These are phyloP conservation scores for Argya squamiceps DNA, from an alignment of 2,797 vertebrate genomes.

Conservation along the genomic window DNA sequence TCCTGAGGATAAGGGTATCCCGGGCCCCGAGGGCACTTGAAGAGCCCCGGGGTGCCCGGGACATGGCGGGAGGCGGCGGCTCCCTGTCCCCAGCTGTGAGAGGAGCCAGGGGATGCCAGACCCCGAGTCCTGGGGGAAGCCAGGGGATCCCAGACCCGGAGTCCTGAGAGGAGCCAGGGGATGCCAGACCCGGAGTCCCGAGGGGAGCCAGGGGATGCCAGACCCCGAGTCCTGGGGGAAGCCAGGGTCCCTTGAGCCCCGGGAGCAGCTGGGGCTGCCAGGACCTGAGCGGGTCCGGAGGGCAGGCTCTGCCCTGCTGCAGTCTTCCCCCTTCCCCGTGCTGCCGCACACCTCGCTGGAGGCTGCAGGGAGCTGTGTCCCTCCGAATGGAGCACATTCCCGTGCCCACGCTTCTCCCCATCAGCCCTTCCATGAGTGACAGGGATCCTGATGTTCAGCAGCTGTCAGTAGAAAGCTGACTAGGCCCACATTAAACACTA, in stretches of 20 bases:
- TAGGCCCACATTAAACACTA: neutral
- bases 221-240: too few relatives aligned
- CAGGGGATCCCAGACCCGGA: too few relatives aligned
- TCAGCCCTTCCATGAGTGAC: fast-evolving
- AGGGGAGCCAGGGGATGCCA: neutral
- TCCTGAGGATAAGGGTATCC: neutral
- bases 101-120: neutral
- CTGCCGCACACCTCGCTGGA: neutral
- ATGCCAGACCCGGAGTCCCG: neutral
- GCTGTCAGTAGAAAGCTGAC: neutral
- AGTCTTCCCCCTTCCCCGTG: fast-evolving
- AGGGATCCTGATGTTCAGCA: neutral
- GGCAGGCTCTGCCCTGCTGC: neutral
- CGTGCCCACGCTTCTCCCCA: fast-evolving
- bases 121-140: too few relatives aligned
- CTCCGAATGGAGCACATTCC: fast-evolving
- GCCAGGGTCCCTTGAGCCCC: neutral
- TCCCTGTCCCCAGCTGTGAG: fast-evolving
- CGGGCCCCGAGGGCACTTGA: neutral
- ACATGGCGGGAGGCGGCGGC: fast-evolving
- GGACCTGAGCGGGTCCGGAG: neutral
- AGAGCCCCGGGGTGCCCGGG: too few relatives aligned
- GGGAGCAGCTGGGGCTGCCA: neutral
- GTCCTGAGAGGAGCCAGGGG: too few relatives aligned
- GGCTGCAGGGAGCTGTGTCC: fast-evolving